A percentile compares a stretch with the other conserved stretches of the same genome.
These are phyloP conservation scores for Bombus picipes DNA, from an alignment of 1,140 invertebrate species.

Conservation along the genomic window DNA sequence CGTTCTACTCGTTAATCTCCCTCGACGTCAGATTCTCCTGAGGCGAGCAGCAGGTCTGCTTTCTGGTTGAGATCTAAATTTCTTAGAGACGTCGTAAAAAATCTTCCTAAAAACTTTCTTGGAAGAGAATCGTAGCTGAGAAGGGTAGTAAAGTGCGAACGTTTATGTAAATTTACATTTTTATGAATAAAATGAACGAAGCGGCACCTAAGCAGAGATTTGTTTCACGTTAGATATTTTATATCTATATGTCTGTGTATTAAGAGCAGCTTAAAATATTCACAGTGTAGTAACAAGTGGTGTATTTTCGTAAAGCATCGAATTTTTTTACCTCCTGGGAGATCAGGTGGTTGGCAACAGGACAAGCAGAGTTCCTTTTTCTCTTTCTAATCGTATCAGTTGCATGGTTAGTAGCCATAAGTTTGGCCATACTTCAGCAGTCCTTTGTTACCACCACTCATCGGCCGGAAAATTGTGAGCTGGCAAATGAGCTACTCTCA, in stretches of 20 bases:
- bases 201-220: neutral
- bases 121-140: neutral
- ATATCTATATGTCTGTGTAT: too few species aligned
- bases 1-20: constrained; percentile 1
- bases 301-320: neutral
- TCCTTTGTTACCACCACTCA: neutral
- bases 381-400: constrained; percentile 21
- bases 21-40: neutral
- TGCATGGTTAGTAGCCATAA: neutral
- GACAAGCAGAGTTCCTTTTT: neutral
- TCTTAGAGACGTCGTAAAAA: neutral
- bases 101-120: neutral
- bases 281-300: neutral
- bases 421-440: neutral
- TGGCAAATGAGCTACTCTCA: neutral
- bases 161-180: neutral
- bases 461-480: constrained; percentile 35
- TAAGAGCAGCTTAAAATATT: neutral
- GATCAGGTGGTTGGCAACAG: neutral
- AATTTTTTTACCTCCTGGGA: neutral
- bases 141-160: too few species aligned
- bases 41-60: neutral
- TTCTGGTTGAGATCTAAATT: neutral
- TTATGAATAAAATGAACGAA: neutral
- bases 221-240: neutral